Conservation (phyloP, 2,888 invertebrate genomes). For the Saturnia japonica region DNA sequence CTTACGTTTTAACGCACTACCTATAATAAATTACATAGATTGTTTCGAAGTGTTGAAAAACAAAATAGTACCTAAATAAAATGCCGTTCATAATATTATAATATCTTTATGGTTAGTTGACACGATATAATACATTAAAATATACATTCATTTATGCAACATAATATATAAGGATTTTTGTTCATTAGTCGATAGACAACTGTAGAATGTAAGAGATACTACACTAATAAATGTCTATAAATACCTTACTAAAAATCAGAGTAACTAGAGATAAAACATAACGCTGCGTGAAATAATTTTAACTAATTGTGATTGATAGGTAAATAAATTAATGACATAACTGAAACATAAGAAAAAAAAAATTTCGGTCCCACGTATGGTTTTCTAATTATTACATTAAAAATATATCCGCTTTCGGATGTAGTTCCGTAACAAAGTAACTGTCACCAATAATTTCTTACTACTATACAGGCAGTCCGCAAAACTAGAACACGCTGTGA, state of each 20-base stretch:
- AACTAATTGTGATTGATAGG: neutral
- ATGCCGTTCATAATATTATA: neutral
- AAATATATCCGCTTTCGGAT: neutral
- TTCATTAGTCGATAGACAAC: no score
- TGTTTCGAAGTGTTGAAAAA: neutral
- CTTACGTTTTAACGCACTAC: neutral
- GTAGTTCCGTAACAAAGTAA: slow-evolving; percentile 3
- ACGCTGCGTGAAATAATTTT: neutral
- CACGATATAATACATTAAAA: neutral
- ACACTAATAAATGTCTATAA: neutral
- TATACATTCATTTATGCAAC: neutral
- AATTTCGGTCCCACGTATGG: neutral
- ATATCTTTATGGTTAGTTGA: neutral
- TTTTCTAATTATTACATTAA: neutral
- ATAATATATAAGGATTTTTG: no score
- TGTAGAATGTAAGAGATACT: no score
- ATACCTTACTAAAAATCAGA: neutral
- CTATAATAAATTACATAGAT: slow-evolving; percentile 2
- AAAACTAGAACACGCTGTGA: slow-evolving; percentile 68
- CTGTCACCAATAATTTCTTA: slow-evolving; percentile 18
- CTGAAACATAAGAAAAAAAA: neutral
- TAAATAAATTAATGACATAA: neutral
- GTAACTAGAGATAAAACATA: neutral
- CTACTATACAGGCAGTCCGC: slow-evolving; percentile 37
- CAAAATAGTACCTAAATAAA: neutral